A percentile compares a stretch with the other conserved stretches of the same genome.
Conservation (phyloP, 2,797 vertebrate genomes). For the Rhodeus uyekii region DNA sequence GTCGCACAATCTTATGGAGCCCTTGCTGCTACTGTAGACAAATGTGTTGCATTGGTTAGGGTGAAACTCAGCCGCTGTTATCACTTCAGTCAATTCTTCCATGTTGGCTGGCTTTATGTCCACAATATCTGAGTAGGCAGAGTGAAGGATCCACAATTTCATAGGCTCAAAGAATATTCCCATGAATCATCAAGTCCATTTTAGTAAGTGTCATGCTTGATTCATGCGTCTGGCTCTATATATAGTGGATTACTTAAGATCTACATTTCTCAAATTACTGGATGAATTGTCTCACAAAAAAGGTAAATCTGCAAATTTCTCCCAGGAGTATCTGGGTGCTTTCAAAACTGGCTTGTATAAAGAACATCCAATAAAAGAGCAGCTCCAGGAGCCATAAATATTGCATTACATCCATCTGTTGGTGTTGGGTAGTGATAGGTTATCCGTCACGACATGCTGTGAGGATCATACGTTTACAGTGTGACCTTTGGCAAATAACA, state of each 20-base stretch:
- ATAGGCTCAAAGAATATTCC: not conserved
- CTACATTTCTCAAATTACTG: not conserved
- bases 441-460: conserved; percentile 31
- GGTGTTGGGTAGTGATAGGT: conserved; percentile 8
- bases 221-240: not conserved
- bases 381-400: not conserved
- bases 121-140: conserved; percentile 86
- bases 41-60: conserved; percentile 97
- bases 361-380: not conserved
- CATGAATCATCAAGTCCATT: not conserved
- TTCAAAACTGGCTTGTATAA: not conserved
- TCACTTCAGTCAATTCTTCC: conserved; percentile 98
- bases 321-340: not conserved
- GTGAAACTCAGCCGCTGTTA: conserved; percentile 96
- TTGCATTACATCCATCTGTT: not conserved
- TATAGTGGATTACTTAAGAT: not conserved
- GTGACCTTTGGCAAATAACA: conserved; percentile 38
- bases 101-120: conserved; percentile 98
- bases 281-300: not conserved
- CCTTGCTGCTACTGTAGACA: conserved; percentile 99
- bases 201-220: not conserved
- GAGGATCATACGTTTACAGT: conserved; percentile 39
- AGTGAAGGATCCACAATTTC: conserved; percentile 45
- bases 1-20: conserved; percentile 96
- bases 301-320: not conserved